Evolutionary conservation across 2,113 vertebrate species (phyloP), one percentile per base, ranked within the genome.

Genomic region (Morphnarchus princeps): DNA sequence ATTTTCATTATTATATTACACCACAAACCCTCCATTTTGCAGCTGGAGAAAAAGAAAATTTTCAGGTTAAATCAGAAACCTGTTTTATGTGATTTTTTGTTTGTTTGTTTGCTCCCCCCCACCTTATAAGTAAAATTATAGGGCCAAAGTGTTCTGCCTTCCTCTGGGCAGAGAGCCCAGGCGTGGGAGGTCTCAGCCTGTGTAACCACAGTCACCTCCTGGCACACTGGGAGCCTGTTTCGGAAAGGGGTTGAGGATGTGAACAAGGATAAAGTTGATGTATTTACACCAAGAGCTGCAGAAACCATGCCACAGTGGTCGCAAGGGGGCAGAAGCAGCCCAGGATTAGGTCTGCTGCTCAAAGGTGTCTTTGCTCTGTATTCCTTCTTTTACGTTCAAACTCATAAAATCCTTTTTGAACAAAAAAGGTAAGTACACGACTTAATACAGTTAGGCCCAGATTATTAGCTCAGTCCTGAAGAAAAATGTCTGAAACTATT

Each of bases 251-350:
- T 1, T 34, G 9, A 54, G 40, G 13, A 1, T 54, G n/a, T 8
- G 49, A 65, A 25, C 5, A 16, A 29, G 49, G 70, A 36, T 16
- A 24, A 16, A 38, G 16, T 14, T 2, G 21, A 3, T 16, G 0
- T 1, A 9, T 9, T 58, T 19, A 2, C 11, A 10, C 5, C 11
- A 40, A 67, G 50, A 45, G 45, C 40, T 26, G n/a, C 57, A 38
- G 67, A 38, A 18, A 79, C 34, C 19, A 6, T 16, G 40, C 26
- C 10, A 5, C 9, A 22, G 14, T 13, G 18, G 47, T 78, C 97
- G 66, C 92, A 69, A 90, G 97, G 67, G 96, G 97, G 96, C 96
- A 97, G 95, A 84, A 95, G 89, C 65, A 90, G 52, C 65, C 92
- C 38, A 90, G 31, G 40, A 76, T 61, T 67, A 49, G 16, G 4